Evolutionary conservation across 2,113 vertebrate species (phyloP), one percentile per base, ranked within the genome.

Genomic region (Lichenostomus cassidix): DNA sequence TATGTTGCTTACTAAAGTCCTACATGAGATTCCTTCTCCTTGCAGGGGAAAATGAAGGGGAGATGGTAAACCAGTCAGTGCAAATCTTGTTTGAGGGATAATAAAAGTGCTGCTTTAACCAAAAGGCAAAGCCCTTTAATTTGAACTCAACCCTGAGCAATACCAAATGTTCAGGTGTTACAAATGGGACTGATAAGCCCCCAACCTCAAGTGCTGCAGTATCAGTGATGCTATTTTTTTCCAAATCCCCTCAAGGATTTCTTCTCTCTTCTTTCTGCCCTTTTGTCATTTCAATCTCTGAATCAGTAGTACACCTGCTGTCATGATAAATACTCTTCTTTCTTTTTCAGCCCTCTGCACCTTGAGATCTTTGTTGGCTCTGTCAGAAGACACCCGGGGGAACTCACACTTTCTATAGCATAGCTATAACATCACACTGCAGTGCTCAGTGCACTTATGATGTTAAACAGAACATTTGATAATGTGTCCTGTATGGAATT

Each of bases 391-490:
- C 39, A 73, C 50, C 23, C 0, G 0, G 56, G 46, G 94, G 73
- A 92, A 55, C 79, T 81, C 53, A 89, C 49, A 67, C 77, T 68
- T 87, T 55, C 59, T 86, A 2, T 53, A 84, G 42, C 50, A 83
- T 27, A 8, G 17, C 53, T 74, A 31, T 21, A 86, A 64, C 35
- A 87, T 52, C 73, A 50, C 52, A 67, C 41, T 3, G 4, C 69
- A 71, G 69, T 21, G 33, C 60, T 93, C 11, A 4, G 7, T 59
- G 90, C 55, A 88, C 59, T 88, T 75, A 68, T 44, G 73, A 96
- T 56, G 35, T 58, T 92, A 89, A 94, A 53, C 92, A 97, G 80
- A 82, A 93, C 49, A 71, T 53, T 78, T 86, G 73, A 89, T 91
- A 71, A 74, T 60, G 39, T 74, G 37, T 87, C 73, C 62, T 89